These are phyloP conservation scores for Anguilla anguilla DNA, from an alignment of 2,797 vertebrate species.

Conservation along the genomic window DNA sequence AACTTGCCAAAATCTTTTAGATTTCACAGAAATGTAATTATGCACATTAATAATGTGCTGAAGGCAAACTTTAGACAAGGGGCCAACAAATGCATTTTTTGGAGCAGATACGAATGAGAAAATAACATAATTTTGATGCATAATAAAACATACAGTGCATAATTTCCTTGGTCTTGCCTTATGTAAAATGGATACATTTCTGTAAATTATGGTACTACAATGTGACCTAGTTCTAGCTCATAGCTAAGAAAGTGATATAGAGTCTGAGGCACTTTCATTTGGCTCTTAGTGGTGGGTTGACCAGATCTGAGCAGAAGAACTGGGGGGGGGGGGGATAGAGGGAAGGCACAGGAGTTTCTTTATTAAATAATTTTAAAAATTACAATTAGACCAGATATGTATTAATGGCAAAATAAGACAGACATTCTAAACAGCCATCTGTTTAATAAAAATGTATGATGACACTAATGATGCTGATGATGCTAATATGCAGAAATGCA, in stretches of 20 bases:
- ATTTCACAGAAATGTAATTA: not conserved
- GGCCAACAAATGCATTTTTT: not conserved
- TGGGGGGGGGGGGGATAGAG: not conserved
- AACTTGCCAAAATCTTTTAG: not conserved
- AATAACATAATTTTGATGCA: not conserved
- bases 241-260: not conserved
- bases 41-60: not conserved
- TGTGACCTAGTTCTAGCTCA: not conserved
- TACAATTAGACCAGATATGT: not conserved
- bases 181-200: not conserved
- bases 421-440: not conserved
- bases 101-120: not conserved
- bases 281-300: conserved; percentile 7
- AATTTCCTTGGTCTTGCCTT: not conserved
- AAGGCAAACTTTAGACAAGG: not conserved
- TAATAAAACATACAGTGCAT: not conserved
- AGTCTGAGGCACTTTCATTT: not conserved
- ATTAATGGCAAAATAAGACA: not conserved
- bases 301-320: not conserved
- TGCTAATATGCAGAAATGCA: not conserved
- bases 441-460: not conserved
- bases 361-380: not conserved
- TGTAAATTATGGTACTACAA: not conserved
- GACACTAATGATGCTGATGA: not conserved
- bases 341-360: not conserved